Base-by-base conservation (phyloP, 2,888 invertebrate genomes). In the Amiota minor region DNA sequence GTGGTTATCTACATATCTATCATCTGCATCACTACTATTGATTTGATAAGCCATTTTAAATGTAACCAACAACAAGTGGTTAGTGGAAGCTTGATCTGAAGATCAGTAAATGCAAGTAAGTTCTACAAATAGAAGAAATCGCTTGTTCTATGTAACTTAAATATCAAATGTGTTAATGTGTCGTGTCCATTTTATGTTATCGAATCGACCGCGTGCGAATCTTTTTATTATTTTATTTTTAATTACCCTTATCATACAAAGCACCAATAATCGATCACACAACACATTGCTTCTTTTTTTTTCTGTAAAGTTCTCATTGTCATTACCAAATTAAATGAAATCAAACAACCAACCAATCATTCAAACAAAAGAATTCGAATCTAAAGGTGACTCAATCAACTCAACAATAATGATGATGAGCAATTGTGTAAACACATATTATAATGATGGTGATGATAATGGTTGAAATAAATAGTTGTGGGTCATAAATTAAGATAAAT, bases 391-490 rank as follows among this genome's bases (percentile, higher is more conserved):
- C 18, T 59, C 16, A 59, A 18, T 6, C 59, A 59, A 50, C 6
- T 35, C 35, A 55, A 55, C n/a, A n/a, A n/a, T 53, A 11, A 53
- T 53, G 53, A 53, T 53, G 53, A 53, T 53, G 53, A 2, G 16
- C 14, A 65, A 65, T 45, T 62, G 23, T 62, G 14, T 18, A 46
- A 50, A 55, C 35, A 70, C 4, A 70, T 20, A 49, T n/a, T n/a
- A n/a, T 23, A 55, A 45, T 55, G 12, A 56, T 45, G 35, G 47
- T 64, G 53, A 20, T 64, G 68, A 73, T 75, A 72, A 70, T 72
- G 65, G 73, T 56, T 70, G 64, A 77, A 72, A 79, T 35, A 35
- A 35, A 80, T 69, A 79, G 76, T 35, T 35, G 73, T 49, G 45
- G 69, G 35, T 20, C 47, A 35, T 50, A 68, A 72, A 72, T 10